A percentile compares a stretch with the other conserved stretches of the same genome.
Evolutionary conservation across 2,797 vertebrate genomes (phyloP).

Genomic region (Hippocampus kuda): DNA sequence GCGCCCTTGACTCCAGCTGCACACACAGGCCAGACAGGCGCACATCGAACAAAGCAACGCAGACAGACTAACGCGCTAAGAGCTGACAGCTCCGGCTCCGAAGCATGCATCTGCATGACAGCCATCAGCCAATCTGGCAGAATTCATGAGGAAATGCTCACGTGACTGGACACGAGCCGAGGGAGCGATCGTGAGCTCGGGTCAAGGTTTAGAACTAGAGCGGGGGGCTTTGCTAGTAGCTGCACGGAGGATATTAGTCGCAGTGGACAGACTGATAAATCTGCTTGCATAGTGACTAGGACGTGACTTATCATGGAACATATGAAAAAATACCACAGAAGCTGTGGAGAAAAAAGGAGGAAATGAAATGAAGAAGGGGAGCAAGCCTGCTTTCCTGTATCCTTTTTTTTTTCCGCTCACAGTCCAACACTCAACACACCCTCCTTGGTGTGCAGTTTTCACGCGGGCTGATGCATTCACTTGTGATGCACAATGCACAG

Average conservation of each 20-base stretch:
- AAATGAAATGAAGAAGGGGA: conserved; percentile 44
- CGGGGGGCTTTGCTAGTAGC: conserved; percentile 33
- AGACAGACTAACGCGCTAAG: conserved; percentile 48
- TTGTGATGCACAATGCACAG: conserved; percentile 21
- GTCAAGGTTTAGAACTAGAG: conserved; percentile 39
- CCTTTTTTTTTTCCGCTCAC: conserved; percentile 21
- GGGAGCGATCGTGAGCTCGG: conserved; percentile 36
- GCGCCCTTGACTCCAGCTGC: conserved; percentile 27
- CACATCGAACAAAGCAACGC: conserved; percentile 38
- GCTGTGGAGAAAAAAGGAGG: conserved; percentile 46
- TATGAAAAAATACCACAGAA: conserved; percentile 62
- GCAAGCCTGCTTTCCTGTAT: conserved; percentile 31
- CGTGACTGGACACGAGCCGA: conserved; percentile 15
- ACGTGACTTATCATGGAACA: conserved; percentile 62
- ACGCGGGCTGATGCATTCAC: conserved; percentile 37
- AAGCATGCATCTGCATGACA: conserved; percentile 33
- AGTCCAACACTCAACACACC: conserved; percentile 24
- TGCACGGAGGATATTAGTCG: conserved; percentile 44
- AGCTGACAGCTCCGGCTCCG: conserved; percentile 36
- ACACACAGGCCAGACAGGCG: conserved; percentile 46
- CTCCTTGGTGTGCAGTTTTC: conserved; percentile 1
- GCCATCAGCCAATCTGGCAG: conserved; percentile 14
- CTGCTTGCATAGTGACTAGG: conserved; percentile 45
- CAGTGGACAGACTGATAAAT: conserved; percentile 62
- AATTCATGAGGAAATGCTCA: conserved; percentile 24